Conservation (phyloP, 2,888 invertebrate genomes). For the Mythimna ferrago region DNA sequence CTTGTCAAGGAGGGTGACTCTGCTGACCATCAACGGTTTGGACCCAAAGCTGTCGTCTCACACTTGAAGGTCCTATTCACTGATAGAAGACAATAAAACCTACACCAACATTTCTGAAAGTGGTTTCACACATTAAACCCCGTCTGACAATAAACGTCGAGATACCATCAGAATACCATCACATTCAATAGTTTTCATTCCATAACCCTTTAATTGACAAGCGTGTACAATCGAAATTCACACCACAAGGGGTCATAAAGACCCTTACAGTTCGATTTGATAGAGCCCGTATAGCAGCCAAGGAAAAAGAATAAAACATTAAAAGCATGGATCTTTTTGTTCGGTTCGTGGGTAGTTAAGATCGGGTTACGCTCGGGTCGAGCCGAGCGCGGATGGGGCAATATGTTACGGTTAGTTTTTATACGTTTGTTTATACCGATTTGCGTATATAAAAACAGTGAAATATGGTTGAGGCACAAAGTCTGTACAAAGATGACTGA, state of each 20-base stretch:
- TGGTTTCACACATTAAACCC: conserved; percentile 26
- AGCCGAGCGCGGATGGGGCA: conserved; percentile 30
- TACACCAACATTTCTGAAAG: conserved; percentile 15
- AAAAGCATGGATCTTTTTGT: conserved; percentile 52
- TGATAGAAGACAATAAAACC: conserved; percentile 2
- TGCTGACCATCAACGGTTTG: background rate
- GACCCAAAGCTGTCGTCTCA: background rate
- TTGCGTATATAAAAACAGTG: conserved; percentile 33
- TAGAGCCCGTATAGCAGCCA: conserved; percentile 63
- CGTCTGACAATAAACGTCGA: conserved; percentile 21
- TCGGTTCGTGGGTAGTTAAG: conserved; percentile 49
- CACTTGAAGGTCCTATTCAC: background rate
- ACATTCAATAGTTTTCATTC: conserved; percentile 43
- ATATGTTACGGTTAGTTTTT: conserved; percentile 39
- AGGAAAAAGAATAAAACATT: conserved; percentile 52
- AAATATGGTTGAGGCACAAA: conserved; percentile 14
- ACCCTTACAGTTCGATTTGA: conserved; percentile 53
- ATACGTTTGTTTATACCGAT: conserved; percentile 38
- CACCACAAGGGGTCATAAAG: conserved; percentile 61
- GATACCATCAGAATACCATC: conserved; percentile 52
- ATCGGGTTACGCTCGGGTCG: conserved; percentile 55
- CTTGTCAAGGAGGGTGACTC: background rate
- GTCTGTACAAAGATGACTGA: conserved; percentile 27
- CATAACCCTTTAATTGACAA: conserved; percentile 54
- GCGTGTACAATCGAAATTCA: conserved; percentile 62